These are phyloP conservation scores for Orthonyx spaldingii DNA, from an alignment of 2,113 vertebrate genomes.

Conservation along the genomic window DNA sequence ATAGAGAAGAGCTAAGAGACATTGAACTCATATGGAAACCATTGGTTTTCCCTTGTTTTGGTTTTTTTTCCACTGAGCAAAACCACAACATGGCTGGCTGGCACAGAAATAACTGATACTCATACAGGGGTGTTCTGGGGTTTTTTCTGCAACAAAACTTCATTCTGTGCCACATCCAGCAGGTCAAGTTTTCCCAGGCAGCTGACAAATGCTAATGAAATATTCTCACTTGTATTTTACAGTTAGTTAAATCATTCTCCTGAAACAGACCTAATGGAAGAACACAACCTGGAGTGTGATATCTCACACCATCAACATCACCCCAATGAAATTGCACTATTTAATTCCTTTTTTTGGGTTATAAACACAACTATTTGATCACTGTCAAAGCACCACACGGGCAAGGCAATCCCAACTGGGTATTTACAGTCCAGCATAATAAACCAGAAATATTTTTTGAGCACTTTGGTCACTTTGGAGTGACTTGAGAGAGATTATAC, in stretches of 20 bases:
- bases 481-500: slow-evolving; percentile 40
- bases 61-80: neutral
- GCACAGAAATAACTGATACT: neutral
- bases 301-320: neutral
- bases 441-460: neutral
- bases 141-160: neutral
- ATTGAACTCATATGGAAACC: neutral
- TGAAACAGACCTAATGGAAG: neutral
- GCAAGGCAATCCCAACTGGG: neutral
- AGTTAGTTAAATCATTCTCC: neutral
- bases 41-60: neutral
- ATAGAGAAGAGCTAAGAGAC: neutral
- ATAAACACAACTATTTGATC: neutral
- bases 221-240: neutral
- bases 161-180: neutral
- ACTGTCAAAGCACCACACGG: neutral
- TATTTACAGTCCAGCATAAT: neutral
- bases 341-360: neutral
- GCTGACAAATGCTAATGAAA: neutral
- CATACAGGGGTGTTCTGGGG: neutral
- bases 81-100: neutral
- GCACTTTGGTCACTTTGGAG: slow-evolving; percentile 4
- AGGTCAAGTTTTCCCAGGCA: neutral
- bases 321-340: rapidly evolving
- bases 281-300: neutral